Conservation (phyloP, 2,888 invertebrate species). For the Matsumyia berberina region DNA sequence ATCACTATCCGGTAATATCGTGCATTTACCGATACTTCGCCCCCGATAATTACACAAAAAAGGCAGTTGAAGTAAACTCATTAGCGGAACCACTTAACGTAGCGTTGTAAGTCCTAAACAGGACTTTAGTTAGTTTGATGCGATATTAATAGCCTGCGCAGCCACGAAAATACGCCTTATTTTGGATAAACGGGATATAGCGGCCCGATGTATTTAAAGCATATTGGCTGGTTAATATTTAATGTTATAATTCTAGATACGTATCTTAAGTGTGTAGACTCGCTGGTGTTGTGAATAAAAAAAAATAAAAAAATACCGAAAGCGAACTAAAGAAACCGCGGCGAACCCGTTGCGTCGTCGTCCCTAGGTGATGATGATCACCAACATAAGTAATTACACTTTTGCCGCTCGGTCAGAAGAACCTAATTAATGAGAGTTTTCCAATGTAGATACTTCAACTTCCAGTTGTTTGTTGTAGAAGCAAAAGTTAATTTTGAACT, state of each 20-base stretch:
- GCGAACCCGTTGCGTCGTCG: not conserved
- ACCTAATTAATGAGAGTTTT: conserved; percentile 74
- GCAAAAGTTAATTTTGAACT: conserved; percentile 74
- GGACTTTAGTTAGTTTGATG: conserved; percentile 72
- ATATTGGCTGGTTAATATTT: conserved; percentile 67
- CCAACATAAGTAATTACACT: conserved; percentile 70
- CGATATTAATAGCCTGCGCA: conserved; percentile 67
- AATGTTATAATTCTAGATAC: conserved; percentile 60
- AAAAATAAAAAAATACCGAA: conserved; percentile 3
- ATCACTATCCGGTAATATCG: conserved; percentile 66
- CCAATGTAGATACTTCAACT: conserved; percentile 23
- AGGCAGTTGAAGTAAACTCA: conserved; percentile 71
- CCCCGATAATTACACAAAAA: conserved; percentile 64
- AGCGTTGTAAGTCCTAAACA: conserved; percentile 66
- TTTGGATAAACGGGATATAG: conserved; percentile 43
- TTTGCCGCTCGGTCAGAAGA: conserved; percentile 71
- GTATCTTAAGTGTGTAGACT: conserved; percentile 48
- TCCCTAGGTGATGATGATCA: conserved; percentile 58
- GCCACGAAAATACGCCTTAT: conserved; percentile 18
- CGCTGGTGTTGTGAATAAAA: not conserved
- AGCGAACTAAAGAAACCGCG: not conserved
- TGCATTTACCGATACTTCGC: conserved; percentile 68
- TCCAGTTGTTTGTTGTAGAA: conserved; percentile 51
- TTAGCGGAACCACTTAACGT: conserved; percentile 70
- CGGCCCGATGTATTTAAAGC: conserved; percentile 44